These are phyloP conservation scores for Odontesthes bonariensis DNA, from an alignment of 2,113 vertebrate genomes.

Conservation along the genomic window DNA sequence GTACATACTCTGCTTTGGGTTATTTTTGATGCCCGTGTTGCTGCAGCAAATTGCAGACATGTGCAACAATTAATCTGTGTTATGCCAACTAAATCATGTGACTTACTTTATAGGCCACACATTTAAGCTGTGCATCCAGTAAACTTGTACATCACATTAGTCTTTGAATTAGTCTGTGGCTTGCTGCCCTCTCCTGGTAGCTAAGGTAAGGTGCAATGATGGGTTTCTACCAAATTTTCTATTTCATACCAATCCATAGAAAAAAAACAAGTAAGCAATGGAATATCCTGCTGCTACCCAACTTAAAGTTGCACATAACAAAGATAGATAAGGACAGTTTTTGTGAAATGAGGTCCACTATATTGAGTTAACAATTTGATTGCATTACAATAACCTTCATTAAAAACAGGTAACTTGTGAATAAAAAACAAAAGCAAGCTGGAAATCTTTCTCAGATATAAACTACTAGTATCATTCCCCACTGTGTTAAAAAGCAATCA, in stretches of 20 bases:
- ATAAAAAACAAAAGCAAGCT: background rate
- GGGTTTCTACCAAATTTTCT: background rate
- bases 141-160: background rate
- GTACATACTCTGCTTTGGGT: background rate
- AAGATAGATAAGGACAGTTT: background rate
- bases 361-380: too few species aligned
- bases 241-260: background rate
- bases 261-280: background rate
- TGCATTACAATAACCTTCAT: too few species aligned
- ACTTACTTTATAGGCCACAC: background rate
- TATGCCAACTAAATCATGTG: background rate
- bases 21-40: background rate
- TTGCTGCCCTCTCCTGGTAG: conserved; percentile 73
- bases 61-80: background rate
- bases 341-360: too few species aligned
- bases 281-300: background rate
- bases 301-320: background rate
- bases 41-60: background rate
- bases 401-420: background rate
- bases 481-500: conserved; percentile 11
- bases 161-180: conserved; percentile 6
- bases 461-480: background rate
- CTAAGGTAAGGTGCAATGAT: conserved; percentile 5
- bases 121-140: conserved; percentile 9
- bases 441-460: background rate